phyloP scores from a whole-genome alignment of 2,113 vertebrate species.

The Piprites chloris region DNA sequence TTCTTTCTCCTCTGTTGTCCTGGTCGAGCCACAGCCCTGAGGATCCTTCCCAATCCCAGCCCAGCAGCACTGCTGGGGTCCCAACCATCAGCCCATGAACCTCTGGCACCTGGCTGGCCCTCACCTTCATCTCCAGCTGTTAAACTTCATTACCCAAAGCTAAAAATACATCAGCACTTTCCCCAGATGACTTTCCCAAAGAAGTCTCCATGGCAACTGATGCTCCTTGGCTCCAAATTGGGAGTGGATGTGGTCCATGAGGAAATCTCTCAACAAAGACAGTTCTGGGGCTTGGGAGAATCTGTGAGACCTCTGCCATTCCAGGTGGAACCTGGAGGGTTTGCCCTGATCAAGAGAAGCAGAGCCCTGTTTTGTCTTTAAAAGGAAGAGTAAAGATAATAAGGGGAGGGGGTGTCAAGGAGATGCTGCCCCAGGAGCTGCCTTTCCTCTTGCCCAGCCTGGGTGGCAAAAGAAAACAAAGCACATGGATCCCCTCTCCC shows the following conservation, averaged over 20 bases:
- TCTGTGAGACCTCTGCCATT: neutral
- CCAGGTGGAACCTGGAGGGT: neutral
- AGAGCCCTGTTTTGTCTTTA: neutral
- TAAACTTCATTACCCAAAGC: constrained; percentile 21
- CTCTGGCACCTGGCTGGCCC: neutral
- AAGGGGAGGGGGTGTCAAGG: accelerated
- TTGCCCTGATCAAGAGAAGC: neutral
- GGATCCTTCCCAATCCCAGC: neutral
- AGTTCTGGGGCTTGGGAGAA: neutral
- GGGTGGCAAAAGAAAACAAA: neutral
- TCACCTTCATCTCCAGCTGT: constrained; percentile 41
- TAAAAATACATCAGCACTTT: constrained; percentile 55
- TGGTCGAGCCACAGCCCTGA: neutral
- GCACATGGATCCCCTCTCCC: accelerated
- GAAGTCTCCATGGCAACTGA: constrained; percentile 35
- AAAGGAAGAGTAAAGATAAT: neutral
- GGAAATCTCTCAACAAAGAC: neutral
- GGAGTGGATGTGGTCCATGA: neutral
- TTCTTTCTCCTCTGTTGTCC: neutral
- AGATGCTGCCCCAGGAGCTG: neutral
- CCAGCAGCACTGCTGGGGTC: neutral
- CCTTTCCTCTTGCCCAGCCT: neutral
- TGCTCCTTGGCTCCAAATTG: constrained; percentile 13
- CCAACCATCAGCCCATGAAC: accelerated
- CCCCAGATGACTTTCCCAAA: constrained; percentile 24